These are phyloP conservation scores for Polypedilum pembai DNA, from an alignment of 1,140 invertebrate genomes.

Conservation along the genomic window DNA sequence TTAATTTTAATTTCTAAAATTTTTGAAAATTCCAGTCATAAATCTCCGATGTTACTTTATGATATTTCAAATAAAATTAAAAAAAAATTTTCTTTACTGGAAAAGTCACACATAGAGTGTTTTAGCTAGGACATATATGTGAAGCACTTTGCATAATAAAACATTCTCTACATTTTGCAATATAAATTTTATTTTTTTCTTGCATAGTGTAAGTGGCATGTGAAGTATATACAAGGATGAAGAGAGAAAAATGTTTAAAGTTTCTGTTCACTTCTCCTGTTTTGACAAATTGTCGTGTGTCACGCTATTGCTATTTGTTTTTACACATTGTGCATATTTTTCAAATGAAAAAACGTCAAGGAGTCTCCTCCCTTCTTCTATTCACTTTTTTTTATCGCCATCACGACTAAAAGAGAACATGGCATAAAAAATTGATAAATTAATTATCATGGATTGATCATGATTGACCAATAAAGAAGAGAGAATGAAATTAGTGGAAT, in stretches of 20 bases:
- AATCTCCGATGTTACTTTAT: no score
- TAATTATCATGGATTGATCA: not conserved
- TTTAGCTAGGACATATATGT: not conserved
- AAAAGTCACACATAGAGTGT: not conserved
- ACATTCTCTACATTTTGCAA: not conserved
- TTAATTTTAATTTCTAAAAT: no score
- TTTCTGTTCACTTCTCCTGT: not conserved
- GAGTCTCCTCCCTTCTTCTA: not conserved
- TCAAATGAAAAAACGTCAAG: not conserved
- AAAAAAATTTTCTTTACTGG: no score
- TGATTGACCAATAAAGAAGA: slow-evolving; percentile 5
- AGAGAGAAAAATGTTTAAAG: not conserved
- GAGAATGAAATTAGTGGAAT: not conserved
- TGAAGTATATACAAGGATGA: not conserved
- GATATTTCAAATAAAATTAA: no score
- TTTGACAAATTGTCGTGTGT: slow-evolving; percentile 23
- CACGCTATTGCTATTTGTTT: slow-evolving; percentile 23
- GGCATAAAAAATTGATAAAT: not conserved
- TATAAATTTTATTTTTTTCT: not conserved
- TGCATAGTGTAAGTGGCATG: slow-evolving; percentile 3
- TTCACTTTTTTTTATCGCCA: not conserved
- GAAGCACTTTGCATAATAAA: slow-evolving; percentile 26
- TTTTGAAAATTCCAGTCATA: no score
- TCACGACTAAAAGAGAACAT: not conserved
- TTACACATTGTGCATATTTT: not conserved